Percentiles rank a stretch among this genome's conserved stretches.
These are phyloP conservation scores for Callorhinus ursinus DNA, from an alignment of 2,113 vertebrate genomes.

Conservation along the genomic window DNA sequence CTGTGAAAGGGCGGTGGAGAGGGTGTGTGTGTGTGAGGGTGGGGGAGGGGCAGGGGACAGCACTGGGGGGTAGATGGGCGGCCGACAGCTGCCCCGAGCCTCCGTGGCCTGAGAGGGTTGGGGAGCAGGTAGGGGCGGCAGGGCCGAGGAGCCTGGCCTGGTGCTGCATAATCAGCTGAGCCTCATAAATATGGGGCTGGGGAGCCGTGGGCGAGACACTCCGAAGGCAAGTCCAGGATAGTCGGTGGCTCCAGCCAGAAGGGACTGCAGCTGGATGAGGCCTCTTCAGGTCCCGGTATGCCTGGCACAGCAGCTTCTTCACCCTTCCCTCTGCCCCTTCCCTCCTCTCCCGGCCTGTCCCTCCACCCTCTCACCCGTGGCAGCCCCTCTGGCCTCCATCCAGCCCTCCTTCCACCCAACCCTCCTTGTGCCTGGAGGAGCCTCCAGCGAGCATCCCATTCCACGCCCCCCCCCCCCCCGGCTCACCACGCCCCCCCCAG, in stretches of 20 bases:
- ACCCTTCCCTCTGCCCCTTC: background rate
- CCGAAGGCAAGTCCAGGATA: slow-evolving; percentile 69
- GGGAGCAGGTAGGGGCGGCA: slow-evolving; percentile 86
- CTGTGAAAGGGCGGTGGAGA: slow-evolving; percentile 87
- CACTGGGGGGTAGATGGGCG: slow-evolving; percentile 57
- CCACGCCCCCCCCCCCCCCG: background rate
- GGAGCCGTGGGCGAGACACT: slow-evolving; percentile 77
- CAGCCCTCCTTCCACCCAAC: background rate
- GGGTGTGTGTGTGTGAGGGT: slow-evolving; percentile 72
- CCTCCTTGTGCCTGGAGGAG: rapidly evolving
- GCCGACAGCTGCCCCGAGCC: slow-evolving; percentile 90
- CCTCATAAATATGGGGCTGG: slow-evolving; percentile 88
- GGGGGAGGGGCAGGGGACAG: slow-evolving; percentile 85
- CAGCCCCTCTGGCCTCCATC: background rate
- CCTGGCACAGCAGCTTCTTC: background rate
- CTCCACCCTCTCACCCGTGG: background rate
- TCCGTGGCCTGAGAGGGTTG: slow-evolving; percentile 81
- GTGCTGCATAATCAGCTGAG: slow-evolving; percentile 85
- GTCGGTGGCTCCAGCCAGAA: slow-evolving; percentile 41
- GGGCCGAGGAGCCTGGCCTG: slow-evolving; percentile 86
- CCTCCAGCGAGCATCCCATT: background rate
- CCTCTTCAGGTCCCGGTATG: slow-evolving; percentile 67
- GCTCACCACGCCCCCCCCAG: rapidly evolving
- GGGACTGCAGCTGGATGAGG: slow-evolving; percentile 61
- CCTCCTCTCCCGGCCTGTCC: background rate